Evolutionary conservation across 2,888 invertebrate genomes (phyloP).

Genomic region (Xylota sylvarum): DNA sequence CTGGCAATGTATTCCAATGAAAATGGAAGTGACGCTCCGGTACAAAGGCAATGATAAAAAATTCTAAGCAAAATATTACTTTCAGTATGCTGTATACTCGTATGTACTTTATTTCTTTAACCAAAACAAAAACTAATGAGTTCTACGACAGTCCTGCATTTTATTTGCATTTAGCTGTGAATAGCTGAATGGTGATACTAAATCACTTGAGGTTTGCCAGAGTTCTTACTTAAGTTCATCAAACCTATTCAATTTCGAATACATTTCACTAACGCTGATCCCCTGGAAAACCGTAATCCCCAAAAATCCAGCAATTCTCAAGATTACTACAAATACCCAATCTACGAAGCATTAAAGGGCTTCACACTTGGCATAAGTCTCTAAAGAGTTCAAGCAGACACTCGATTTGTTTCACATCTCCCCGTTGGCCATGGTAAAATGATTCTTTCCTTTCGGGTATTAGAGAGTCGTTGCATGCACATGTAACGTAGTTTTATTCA

Average conservation of each 20-base stretch:
- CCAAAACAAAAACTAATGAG: too few relatives aligned
- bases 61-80: too few relatives aligned
- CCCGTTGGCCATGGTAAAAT: slow-evolving; percentile 11
- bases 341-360: slow-evolving; percentile 19
- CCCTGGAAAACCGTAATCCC: background rate
- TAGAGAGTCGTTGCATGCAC: slow-evolving; percentile 16
- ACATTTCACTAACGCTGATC: background rate
- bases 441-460: slow-evolving; percentile 9
- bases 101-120: too few relatives aligned
- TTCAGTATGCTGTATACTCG: too few relatives aligned
- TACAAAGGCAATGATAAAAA: too few relatives aligned
- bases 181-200: too few relatives aligned
- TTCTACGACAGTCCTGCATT: too few relatives aligned
- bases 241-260: background rate
- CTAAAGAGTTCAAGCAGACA: slow-evolving; percentile 21
- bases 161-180: too few relatives aligned
- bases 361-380: slow-evolving; percentile 18
- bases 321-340: slow-evolving; percentile 44
- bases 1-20: too few relatives aligned
- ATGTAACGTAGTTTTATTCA: slow-evolving; percentile 40
- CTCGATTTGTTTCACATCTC: slow-evolving; percentile 3
- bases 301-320: slow-evolving; percentile 23
- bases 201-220: too few relatives aligned
- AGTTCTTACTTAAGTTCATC: background rate
- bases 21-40: too few relatives aligned